Evolutionary conservation across 2,113 vertebrate genomes (phyloP), one percentile per base, ranked within the genome.

Genomic region (Sorex fumeus): DNA sequence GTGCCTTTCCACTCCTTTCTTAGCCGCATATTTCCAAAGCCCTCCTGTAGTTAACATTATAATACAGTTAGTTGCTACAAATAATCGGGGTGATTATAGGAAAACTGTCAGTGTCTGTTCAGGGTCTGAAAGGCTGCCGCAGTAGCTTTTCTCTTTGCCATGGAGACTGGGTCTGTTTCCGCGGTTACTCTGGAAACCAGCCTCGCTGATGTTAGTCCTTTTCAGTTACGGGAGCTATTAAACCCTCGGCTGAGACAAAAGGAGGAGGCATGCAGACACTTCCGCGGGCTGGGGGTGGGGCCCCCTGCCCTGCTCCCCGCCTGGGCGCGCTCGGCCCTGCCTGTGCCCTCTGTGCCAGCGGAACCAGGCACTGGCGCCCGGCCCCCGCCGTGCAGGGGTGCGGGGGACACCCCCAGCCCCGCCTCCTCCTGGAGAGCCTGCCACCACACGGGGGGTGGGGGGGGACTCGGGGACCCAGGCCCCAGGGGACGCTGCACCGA

Each of bases 181-280:
- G 5, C 66, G 66, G 69, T 99, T 99, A 99, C 99, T 99, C 98
- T 99, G 99, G 99, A 98, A 99, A 99, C 99, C 98, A 98, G 98
- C 97, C 98, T 98, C 98, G 98, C 98, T 97, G 98, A 96, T 97
- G 98, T 97, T 98, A 97, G 98, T 97, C 98, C 98, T 98, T 98
- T 98, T 99, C 98, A 98, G 98, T 98, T 98, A 98, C 99, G 98
- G 98, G 97, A 98, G 99, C 98, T 98, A 98, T 98, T 99, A 99
- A 99, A 99, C 98, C 98, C 98, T 98, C 98, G 64, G 98, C 96
- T 99, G 99, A 99, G 98, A 99, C 99, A 99, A 99, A 99, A 98
- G 98, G 98, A 97, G 98, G 98, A 98, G 95, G 96, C 95, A 91
- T 95, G 96, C 97, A 98, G 98, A 97, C 96, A 97, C 97, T 97